Evolutionary conservation across 2,888 invertebrate species (phyloP).

Genomic region (Ptilodon capucinus): DNA sequence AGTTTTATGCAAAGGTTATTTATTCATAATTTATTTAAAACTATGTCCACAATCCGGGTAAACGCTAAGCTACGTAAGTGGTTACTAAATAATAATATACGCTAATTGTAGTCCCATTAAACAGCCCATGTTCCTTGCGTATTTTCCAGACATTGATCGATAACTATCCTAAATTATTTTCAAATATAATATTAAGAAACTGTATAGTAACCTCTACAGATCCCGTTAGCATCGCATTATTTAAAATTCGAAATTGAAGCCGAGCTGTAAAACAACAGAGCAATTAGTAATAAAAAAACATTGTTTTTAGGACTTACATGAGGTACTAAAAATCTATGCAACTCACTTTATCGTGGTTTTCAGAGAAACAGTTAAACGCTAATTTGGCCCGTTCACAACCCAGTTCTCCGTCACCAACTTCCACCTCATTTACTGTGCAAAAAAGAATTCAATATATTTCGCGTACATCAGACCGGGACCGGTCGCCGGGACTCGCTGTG

Average conservation of each 20-base stretch:
- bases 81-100: neutral
- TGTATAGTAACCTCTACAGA: neutral
- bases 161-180: neutral
- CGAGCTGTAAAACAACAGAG: neutral
- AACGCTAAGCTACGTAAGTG: neutral
- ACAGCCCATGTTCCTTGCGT: neutral
- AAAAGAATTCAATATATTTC: too few species aligned
- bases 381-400: neutral
- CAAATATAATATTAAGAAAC: too few species aligned
- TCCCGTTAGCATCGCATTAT: neutral
- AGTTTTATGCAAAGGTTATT: neutral
- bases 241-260: neutral
- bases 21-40: neutral
- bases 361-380: neutral
- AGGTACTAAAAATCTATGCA: neutral
- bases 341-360: neutral
- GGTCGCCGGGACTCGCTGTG: too few species aligned
- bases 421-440: neutral
- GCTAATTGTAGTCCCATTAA: neutral
- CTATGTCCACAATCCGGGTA: neutral
- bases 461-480: too few species aligned
- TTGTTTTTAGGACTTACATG: neutral
- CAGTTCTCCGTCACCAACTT: slow-evolving; percentile 6
- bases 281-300: neutral
- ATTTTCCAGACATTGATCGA: neutral